Conservation (phyloP, 2,888 invertebrate genomes). For the Pelosia muscerda region DNA sequence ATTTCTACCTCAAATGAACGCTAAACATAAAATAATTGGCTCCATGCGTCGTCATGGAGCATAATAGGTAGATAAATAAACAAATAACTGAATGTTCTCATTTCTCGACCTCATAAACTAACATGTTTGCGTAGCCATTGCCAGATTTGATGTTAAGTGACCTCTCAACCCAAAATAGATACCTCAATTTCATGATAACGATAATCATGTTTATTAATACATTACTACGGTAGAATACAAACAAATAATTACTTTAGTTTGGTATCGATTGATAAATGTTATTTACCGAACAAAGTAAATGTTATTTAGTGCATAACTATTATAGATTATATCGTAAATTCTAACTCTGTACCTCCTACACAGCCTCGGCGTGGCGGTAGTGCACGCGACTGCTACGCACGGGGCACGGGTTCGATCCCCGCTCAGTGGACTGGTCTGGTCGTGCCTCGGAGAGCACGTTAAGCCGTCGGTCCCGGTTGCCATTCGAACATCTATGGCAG, state of each 20-base stretch:
- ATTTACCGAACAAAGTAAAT: too few species aligned
- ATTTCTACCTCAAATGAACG: not conserved
- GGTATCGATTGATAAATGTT: not conserved
- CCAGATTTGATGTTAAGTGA: slow-evolving; percentile 7
- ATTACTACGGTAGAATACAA: not conserved
- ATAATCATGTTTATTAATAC: not conserved
- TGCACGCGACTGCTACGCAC: too few species aligned
- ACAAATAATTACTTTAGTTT: not conserved
- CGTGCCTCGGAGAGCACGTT: too few species aligned
- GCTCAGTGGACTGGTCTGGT: too few species aligned
- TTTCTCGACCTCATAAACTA: slow-evolving; percentile 10
- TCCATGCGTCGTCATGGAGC: not conserved
- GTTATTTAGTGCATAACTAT: too few species aligned
- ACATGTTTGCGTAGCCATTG: slow-evolving; percentile 6
- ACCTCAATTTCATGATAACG: not conserved
- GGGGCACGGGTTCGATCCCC: too few species aligned
- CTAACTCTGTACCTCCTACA: too few species aligned
- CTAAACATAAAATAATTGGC: not conserved
- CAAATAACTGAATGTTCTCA: slow-evolving; percentile 10
- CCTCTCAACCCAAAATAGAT: slow-evolving; percentile 8
- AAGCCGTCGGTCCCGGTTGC: too few species aligned
- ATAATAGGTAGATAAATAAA: slow-evolving; percentile 1
- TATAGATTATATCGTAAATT: too few species aligned
- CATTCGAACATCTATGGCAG: too few species aligned
- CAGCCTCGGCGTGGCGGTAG: too few species aligned